phyloP scores from a whole-genome alignment of 2,113 vertebrate species.

The Boleophthalmus pectinirostris region DNA sequence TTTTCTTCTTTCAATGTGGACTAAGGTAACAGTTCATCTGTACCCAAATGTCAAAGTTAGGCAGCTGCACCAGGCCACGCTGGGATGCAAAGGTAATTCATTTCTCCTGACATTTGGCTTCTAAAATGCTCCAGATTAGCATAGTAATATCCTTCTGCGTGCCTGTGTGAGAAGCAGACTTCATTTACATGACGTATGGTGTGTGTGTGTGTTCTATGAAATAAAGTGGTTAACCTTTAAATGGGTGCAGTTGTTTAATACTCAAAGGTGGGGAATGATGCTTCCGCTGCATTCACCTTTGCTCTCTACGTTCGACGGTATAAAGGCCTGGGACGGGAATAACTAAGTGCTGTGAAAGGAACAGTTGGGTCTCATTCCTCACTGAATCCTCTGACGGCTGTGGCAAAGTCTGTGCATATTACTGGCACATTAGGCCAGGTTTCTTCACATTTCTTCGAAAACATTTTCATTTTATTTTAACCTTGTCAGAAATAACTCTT shows the following conservation, averaged over 20 bases:
- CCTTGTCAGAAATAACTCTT: background rate
- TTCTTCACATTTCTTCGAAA: background rate
- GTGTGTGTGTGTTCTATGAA: constrained; percentile 54
- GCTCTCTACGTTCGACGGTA: constrained; percentile 13
- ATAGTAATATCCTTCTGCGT: constrained; percentile 70
- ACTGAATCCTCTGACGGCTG: background rate
- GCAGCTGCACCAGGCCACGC: constrained; percentile 43
- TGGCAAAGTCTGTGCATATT: constrained; percentile 1
- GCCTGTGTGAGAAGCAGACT: constrained; percentile 51
- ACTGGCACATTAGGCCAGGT: background rate
- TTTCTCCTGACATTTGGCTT: constrained; percentile 77
- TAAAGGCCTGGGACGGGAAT: background rate
- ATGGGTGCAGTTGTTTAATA: constrained; percentile 63
- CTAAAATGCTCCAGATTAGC: constrained; percentile 74
- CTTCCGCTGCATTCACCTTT: constrained; percentile 51
- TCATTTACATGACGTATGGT: constrained; percentile 69
- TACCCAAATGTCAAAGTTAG: constrained; percentile 67
- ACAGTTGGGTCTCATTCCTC: constrained; percentile 9
- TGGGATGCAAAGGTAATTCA: constrained; percentile 66
- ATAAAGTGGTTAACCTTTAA: constrained; percentile 76
- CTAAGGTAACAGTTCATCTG: constrained; percentile 26
- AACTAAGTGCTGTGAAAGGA: background rate
- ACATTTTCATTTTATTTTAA: background rate
- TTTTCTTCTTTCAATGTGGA: constrained; percentile 20
- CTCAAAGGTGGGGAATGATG: constrained; percentile 46